phyloP scores from a whole-genome alignment of 2,113 vertebrate species.

The Campylomormyrus numenius region DNA sequence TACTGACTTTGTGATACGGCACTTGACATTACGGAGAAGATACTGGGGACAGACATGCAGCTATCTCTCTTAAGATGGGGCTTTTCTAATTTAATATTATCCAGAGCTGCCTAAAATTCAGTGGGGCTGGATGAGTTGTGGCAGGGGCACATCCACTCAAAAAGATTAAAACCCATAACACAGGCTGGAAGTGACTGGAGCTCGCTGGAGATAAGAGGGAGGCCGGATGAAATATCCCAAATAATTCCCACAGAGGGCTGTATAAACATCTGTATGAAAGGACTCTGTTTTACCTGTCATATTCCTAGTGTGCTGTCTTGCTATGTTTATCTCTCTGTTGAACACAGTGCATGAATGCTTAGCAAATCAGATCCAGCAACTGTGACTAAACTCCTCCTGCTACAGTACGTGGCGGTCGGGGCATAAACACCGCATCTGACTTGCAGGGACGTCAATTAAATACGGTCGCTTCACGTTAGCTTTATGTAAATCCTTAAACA shows the following conservation, averaged over 20 bases:
- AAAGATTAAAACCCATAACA: constrained; percentile 36
- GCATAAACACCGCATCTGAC: neutral
- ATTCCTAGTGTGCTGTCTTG: constrained; percentile 37
- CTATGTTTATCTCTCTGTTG: constrained; percentile 47
- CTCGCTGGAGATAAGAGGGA: constrained; percentile 35
- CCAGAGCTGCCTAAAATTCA: constrained; percentile 18
- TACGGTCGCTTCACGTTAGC: neutral
- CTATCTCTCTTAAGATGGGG: constrained; percentile 10
- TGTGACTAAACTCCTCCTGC: constrained; percentile 29
- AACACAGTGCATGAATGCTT: constrained; percentile 37
- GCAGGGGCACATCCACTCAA: constrained; percentile 28
- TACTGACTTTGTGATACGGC: neutral
- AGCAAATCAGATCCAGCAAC: constrained; percentile 36
- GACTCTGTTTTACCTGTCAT: constrained; percentile 45
- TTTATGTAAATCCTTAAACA: neutral
- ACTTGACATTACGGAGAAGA: constrained; percentile 1
- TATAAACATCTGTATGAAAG: constrained; percentile 39
- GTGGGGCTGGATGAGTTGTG: constrained; percentile 18
- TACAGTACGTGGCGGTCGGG: constrained; percentile 2
- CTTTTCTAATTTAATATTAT: constrained; percentile 22
- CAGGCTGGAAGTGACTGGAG: constrained; percentile 32
- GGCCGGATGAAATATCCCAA: constrained; percentile 39
- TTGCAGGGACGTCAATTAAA: constrained; percentile 1
- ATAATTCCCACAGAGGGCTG: constrained; percentile 42
- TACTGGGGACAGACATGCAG: neutral